These are phyloP conservation scores for Microcebus murinus DNA, from an alignment of 2,113 vertebrate genomes.

Conservation along the genomic window DNA sequence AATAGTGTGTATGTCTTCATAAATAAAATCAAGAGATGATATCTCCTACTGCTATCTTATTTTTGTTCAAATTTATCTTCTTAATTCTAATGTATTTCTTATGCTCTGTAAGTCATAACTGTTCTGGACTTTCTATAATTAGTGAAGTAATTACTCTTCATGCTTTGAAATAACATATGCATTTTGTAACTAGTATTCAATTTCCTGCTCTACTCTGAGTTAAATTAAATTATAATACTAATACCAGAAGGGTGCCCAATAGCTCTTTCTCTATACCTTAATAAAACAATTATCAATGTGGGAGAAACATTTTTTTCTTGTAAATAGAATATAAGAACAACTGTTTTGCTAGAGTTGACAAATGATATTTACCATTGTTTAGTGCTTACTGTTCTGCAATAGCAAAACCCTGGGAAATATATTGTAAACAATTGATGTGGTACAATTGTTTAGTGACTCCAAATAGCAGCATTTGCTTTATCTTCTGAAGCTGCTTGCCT, in stretches of 20 bases:
- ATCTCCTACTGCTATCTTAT: neutral
- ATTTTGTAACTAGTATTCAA: slow-evolving; percentile 74
- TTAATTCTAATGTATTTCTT: slow-evolving; percentile 3
- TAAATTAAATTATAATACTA: slow-evolving; percentile 73
- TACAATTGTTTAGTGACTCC: neutral
- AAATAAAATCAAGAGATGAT: neutral
- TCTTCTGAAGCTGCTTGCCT: neutral
- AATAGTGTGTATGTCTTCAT: neutral
- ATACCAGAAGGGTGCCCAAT: slow-evolving; percentile 30
- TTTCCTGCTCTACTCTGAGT: slow-evolving; percentile 66
- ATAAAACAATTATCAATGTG: neutral
- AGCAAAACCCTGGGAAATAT: neutral
- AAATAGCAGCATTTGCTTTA: neutral
- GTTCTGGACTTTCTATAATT: slow-evolving; percentile 68
- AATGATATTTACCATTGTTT: neutral
- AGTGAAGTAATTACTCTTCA: slow-evolving; percentile 71
- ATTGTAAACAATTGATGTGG: neutral
- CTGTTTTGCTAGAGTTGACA: neutral
- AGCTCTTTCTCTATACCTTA: slow-evolving; percentile 2
- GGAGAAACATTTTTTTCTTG: neutral
- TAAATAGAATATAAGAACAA: neutral
- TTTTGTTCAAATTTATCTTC: neutral
- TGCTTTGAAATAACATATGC: slow-evolving; percentile 62
- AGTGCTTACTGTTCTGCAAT: neutral
- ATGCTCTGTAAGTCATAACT: slow-evolving; percentile 55